Evolutionary conservation across 2,888 invertebrate genomes (phyloP).

Genomic region (Scaptomyza tumidula): DNA sequence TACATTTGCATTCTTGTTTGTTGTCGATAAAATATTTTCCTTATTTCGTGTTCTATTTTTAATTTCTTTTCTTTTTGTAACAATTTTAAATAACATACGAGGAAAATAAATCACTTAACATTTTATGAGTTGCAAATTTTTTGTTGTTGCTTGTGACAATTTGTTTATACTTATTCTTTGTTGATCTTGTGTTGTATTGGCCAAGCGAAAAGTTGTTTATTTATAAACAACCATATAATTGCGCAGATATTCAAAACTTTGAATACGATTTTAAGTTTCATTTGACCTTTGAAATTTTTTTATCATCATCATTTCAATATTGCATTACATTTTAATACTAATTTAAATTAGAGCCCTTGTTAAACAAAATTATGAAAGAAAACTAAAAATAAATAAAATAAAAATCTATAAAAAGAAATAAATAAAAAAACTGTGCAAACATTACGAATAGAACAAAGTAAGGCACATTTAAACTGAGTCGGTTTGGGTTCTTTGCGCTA

Average conservation of each 20-base stretch:
- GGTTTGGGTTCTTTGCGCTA: slow-evolving; percentile 39
- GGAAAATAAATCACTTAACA: slow-evolving; percentile 12
- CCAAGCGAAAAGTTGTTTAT: slow-evolving; percentile 46
- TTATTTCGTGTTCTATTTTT: slow-evolving; percentile 9
- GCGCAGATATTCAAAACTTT: slow-evolving; percentile 80
- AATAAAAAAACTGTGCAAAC: slow-evolving; percentile 48
- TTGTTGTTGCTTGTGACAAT: slow-evolving; percentile 8
- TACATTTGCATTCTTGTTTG: slow-evolving; percentile 44
- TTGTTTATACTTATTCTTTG: slow-evolving; percentile 18
- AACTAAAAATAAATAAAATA: slow-evolving; percentile 30
- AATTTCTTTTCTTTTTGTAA: slow-evolving; percentile 6
- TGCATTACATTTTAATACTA: slow-evolving; percentile 57
- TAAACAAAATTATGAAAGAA: slow-evolving; percentile 58
- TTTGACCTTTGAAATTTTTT: slow-evolving; percentile 51
- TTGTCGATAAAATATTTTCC: slow-evolving; percentile 15
- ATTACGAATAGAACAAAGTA: slow-evolving; percentile 51
- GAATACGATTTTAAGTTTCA: slow-evolving; percentile 79
- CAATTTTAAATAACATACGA: slow-evolving; percentile 45
- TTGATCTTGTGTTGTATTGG: slow-evolving; percentile 47
- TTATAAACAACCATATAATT: slow-evolving; percentile 45
- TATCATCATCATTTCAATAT: slow-evolving; percentile 53
- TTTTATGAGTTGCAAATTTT: slow-evolving; percentile 31
- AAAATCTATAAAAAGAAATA: slow-evolving; percentile 35
- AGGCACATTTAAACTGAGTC: slow-evolving; percentile 50
- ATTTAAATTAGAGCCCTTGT: slow-evolving; percentile 46